These are phyloP conservation scores for Parasteatoda lunata DNA, from an alignment of 2,888 invertebrate species.

Conservation along the genomic window DNA sequence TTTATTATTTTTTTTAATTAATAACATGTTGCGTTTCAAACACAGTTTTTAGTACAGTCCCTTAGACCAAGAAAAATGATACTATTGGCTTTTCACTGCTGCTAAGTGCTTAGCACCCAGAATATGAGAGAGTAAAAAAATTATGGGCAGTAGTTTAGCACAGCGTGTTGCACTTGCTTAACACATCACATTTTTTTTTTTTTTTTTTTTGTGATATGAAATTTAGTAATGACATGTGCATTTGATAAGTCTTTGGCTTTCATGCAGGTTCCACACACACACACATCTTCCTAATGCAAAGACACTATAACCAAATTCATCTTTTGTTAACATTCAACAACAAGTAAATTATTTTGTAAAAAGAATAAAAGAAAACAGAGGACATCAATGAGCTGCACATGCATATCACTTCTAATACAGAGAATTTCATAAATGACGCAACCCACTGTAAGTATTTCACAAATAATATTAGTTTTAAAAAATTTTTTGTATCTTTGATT, in stretches of 20 bases:
- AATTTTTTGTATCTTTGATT: background rate
- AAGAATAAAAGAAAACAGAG: conserved; percentile 6
- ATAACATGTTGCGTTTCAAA: conserved; percentile 8
- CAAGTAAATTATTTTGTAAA: background rate
- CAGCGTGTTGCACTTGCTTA: conserved; percentile 50
- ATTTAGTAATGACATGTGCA: conserved; percentile 44
- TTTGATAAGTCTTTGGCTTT: conserved; percentile 41
- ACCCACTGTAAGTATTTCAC: background rate
- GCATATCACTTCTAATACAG: background rate
- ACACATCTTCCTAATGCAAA: conserved; percentile 4
- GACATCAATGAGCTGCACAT: conserved; percentile 1
- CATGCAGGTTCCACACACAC: conserved; percentile 7
- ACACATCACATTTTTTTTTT: conserved; percentile 44
- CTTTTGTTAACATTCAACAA: background rate
- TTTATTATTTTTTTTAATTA: background rate
- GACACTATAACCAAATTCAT: background rate
- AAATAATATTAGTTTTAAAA: background rate
- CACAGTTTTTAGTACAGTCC: background rate
- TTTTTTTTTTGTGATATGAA: conserved; percentile 41
- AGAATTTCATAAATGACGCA: background rate
- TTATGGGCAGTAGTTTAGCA: conserved; percentile 62
- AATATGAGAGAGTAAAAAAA: conserved; percentile 47
- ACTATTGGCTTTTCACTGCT: conserved; percentile 12
- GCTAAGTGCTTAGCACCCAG: conserved; percentile 65
- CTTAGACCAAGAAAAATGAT: background rate